Base-by-base conservation (phyloP, 2,888 invertebrate genomes). In the Caenorhabditis drosophilae region DNA sequence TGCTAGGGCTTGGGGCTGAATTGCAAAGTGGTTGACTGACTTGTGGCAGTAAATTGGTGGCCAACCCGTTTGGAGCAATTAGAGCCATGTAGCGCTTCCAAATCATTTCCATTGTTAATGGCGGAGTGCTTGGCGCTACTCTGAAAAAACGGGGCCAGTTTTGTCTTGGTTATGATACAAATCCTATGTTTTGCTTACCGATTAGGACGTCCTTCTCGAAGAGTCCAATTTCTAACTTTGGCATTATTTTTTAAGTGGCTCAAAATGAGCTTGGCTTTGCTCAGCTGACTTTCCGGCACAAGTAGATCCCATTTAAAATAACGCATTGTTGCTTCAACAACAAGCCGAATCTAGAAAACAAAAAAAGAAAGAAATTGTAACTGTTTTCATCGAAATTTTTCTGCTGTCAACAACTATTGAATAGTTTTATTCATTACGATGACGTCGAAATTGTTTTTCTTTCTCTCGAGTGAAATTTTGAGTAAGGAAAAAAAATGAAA, bases 231-330 rank as follows among this genome's bases (percentile, higher is more conserved):
- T 35, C 82, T 71, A 26, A 82, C 82, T 57, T 82, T 82, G 18
- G 82, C 80, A 50, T 82, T 82, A 70, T 82, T 82, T 59, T 82
- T 82, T 52, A 82, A 67, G 64, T 83, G 82, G 44, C 75, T 71
- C 45, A 73, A 50, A 41, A 73, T 69, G 18, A 73, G 62, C 31
- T 73, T 73, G 11, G 78, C 80, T 55, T 81, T 82, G 50, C 74
- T 71, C 60, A 82, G 70, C 47, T 80, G 80, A 44, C 64, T 63
- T 47, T 82, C 82, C 48, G 75, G 74, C 1, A 79, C 59, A 34
- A 82, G 63, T 25, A 59, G 38, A 50, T 80, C 78, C 81, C 82
- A 82, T 45, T 81, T 79, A 76, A 82, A 82, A 56, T 82, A 78
- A 25, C 68, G 54, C 77, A 80, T 76, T 35, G 80, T 82, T 18